phyloP scores from a whole-genome alignment of 2,113 vertebrate genomes.

The Passer domesticus region DNA sequence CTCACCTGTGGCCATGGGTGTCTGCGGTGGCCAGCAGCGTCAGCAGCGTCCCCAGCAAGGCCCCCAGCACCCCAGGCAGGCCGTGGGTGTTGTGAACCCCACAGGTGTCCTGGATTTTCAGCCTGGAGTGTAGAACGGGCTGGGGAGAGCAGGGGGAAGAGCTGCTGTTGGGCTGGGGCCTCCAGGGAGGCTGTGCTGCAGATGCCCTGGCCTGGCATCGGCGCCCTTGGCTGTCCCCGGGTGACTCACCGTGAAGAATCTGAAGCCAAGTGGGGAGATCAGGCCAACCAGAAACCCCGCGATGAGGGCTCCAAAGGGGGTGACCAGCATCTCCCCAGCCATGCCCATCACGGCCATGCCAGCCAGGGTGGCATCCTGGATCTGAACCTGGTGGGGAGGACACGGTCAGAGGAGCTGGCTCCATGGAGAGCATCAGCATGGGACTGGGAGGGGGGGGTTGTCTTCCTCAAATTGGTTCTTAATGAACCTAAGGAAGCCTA shows the following conservation, averaged over 20 bases:
- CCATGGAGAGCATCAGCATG: rapidly evolving
- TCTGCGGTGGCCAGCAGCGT: conserved; percentile 73
- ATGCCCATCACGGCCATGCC: conserved; percentile 85
- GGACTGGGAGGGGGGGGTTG: too few species aligned
- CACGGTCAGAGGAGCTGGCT: neutral
- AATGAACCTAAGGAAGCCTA: neutral
- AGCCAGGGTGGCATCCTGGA: conserved; percentile 90
- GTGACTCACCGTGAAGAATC: conserved; percentile 81
- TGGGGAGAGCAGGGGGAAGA: conserved; percentile 12
- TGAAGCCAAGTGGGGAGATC: conserved; percentile 85
- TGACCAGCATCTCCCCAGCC: conserved; percentile 91
- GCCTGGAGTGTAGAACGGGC: conserved; percentile 81
- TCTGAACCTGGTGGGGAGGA: conserved; percentile 79
- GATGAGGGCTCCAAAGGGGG: conserved; percentile 86
- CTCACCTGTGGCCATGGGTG: conserved; percentile 82
- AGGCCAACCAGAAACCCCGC: conserved; percentile 85
- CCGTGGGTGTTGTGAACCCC: conserved; percentile 91
- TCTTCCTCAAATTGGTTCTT: neutral
- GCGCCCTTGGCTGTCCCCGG: neutral
- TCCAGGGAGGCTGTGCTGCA: neutral
- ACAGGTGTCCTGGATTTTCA: conserved; percentile 88
- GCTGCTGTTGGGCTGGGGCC: rapidly evolving
- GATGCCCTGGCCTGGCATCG: neutral
- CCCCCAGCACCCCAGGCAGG: conserved; percentile 87
- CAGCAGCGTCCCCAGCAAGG: conserved; percentile 82